Evolutionary conservation across 2,797 vertebrate species (phyloP).

Genomic region (Linurgus olivaceus): DNA sequence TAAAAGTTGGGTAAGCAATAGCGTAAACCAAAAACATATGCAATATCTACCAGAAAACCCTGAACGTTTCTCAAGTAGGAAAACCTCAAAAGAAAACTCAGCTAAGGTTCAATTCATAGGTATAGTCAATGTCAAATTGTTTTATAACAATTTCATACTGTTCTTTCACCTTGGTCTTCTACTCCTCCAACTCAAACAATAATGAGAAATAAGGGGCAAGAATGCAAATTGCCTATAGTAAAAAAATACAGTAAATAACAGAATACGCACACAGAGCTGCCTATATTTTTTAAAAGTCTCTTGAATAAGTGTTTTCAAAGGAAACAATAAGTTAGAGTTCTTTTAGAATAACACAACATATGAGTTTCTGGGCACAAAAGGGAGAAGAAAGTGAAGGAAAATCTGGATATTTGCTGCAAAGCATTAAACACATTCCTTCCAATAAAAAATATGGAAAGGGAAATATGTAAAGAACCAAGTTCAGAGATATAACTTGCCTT

Average conservation of each 20-base stretch:
- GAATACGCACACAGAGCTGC: not conserved
- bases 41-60: not conserved
- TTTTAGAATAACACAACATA: not conserved
- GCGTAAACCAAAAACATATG: not conserved
- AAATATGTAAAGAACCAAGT: not conserved
- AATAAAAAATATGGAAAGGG: not conserved
- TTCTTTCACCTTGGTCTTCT: not conserved
- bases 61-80: not conserved
- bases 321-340: not conserved
- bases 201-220: not conserved
- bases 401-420: not conserved
- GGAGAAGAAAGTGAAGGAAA: not conserved
- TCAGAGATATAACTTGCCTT: slow-evolving; percentile 1
- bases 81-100: not conserved
- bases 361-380: not conserved
- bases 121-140: not conserved
- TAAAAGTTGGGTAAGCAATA: not conserved
- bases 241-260: not conserved
- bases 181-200: not conserved
- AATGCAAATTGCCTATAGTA: not conserved
- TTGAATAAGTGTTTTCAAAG: not conserved
- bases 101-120: not conserved
- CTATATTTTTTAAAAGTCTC: not conserved
- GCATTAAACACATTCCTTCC: not conserved
- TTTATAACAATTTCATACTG: not conserved